A percentile compares a stretch with the other conserved stretches of the same genome.
Conservation (phyloP, 2,888 invertebrate genomes). For the Apamea monoglypha region DNA sequence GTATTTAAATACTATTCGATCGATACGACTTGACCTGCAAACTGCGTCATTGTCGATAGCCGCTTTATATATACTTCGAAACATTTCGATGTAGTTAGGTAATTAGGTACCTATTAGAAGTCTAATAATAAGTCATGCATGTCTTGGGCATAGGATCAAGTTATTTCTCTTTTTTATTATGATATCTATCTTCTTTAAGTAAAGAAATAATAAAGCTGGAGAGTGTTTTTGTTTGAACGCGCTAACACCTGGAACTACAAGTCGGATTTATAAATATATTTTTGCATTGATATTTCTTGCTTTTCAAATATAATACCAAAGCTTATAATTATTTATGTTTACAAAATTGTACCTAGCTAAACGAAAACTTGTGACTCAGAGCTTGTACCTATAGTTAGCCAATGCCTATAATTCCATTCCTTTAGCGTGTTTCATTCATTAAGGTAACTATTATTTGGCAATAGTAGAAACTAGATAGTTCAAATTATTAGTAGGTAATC, state of each 20-base stretch:
- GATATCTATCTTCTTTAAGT: too few relatives aligned
- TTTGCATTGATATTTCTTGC: background rate
- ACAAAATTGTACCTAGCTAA: background rate
- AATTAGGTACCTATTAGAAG: background rate
- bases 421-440: background rate
- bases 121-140: background rate
- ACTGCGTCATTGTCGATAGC: background rate
- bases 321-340: background rate
- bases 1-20: background rate
- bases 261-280: too few relatives aligned
- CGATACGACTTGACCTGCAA: background rate
- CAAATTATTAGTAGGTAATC: conserved; percentile 6
- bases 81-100: background rate
- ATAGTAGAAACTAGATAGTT: background rate
- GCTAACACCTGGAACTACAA: too few relatives aligned
- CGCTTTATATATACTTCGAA: background rate
- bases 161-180: background rate
- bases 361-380: background rate
- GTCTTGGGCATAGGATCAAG: background rate
- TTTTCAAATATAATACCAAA: background rate
- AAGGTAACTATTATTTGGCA: background rate
- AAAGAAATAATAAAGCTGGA: too few relatives aligned
- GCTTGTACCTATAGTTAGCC: background rate
- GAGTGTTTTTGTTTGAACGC: too few relatives aligned
- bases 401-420: conserved; percentile 9